Base-by-base conservation (phyloP, 1,140 invertebrate species). In the Caenorhabditis tropicalis region DNA sequence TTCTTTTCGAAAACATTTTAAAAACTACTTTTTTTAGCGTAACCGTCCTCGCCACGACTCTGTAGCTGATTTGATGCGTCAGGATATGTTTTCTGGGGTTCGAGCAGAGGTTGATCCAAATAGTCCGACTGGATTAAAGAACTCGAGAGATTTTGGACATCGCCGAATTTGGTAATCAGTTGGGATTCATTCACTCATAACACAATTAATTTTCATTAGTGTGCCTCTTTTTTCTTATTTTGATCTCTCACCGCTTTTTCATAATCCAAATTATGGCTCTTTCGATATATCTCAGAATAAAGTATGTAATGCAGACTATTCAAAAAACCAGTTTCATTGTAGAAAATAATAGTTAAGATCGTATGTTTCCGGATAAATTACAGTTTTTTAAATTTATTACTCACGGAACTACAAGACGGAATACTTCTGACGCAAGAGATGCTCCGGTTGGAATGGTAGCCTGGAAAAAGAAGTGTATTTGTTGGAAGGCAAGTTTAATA, bases 11-110 rank as follows among this genome's bases (percentile, higher is more conserved):
- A 21, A 65, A n/a, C 19, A 33, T 2, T 12, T 19, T 29, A 58
- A 3, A 27, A 19, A 10, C 9, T 24, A 15, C 12, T 24, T 24
- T 7, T 46, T 74, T 43, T n/a, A 74, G 65, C 65, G 65, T 6
- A 74, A 74, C 43, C 33, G 65, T 12, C 36, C 65, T 1, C 65
- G 65, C 24, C 65, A 74, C n/a, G 65, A 74, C 36, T 74, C 65
- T 12, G 65, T 74, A 9, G 65, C 65, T 24, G 65, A 74, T 24
- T 15, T 74, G n/a, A 74, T 74, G 65, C 65, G 65, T n/a, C 65
- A 74, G n/a, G 65, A 74, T 24, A 74, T 36, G n/a, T 74, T 74
- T 24, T 1, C 65, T 24, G 29, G 65, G 24, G 65, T 33, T 12
- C 29, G 65, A 19, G n/a, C 65, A 21, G 19, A 24, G 12, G 36